Evolutionary conservation across 53 echinoderm and acorn worm species (phyloP), one percentile per base, ranked within the genome.

Genomic region (Apostichopus leukothele): DNA sequence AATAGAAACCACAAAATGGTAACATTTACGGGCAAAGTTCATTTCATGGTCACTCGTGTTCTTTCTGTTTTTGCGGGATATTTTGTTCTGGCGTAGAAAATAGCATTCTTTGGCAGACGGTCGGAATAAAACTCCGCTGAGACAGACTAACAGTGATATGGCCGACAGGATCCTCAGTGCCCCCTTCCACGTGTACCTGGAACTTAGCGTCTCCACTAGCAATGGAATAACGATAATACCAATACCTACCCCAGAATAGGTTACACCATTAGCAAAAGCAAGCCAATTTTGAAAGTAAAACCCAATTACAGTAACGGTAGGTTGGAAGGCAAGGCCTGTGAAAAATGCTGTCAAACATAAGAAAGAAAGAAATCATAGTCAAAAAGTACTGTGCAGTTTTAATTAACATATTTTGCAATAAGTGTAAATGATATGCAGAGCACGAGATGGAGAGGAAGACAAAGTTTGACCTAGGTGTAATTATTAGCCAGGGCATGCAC

Each of bases 231-330:
- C 63, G 18, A 86, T 68, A 18, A 86, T 86, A 11, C 86, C 86
- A 7, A 86, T 60, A 5, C 86, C 86, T 27, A 86, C 86, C 11
- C 86, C 86, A n/a, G 86, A 86, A n/a, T 86, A 86, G 3, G 86
- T 51, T 6, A 86, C 71, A 5, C 86, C 86, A 86, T 86, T 86
- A 73, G 86, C 86, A 5, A 68, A 67, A 12, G 67, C 86, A 9
- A 86, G 50, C 51, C 71, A 21, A 12, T 67, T 86, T 27, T 86
- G 67, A 5, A 86, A 86, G 67, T 86, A 86, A n/a, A 23, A 86
- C 1, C 67, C 86, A 27, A 86, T 86, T 6, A 86, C 71, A 20
- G 86, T 86, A 22, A 86, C 86, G 14, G 86, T 50, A 23, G 86
- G 86, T 68, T 86, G 86, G 71, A 61, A 86, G 9, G 86, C 60